Percentiles rank a stretch among this genome's conserved stretches.
Conservation (phyloP, 2,113 vertebrate species). For the Amphiprion percula region DNA sequence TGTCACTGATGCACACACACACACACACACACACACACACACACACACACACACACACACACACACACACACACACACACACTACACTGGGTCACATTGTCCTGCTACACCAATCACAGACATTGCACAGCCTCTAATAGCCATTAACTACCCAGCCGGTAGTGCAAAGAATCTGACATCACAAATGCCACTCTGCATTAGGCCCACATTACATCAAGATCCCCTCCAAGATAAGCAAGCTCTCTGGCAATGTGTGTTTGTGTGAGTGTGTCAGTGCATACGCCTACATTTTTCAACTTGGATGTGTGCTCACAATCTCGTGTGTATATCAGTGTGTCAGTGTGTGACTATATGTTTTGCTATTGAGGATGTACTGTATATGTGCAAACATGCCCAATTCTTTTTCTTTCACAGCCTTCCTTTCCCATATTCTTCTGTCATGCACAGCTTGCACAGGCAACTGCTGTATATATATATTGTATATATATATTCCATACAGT, state of each 20-base stretch:
- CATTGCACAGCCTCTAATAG: conserved; percentile 68
- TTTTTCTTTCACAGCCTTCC: neutral
- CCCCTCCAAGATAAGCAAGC: conserved; percentile 65
- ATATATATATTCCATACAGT: neutral
- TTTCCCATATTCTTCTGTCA: neutral
- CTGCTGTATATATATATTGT: neutral
- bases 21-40: conserved; percentile 20
- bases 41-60: conserved; percentile 29
- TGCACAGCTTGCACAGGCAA: neutral
- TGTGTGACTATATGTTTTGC: conserved; percentile 9
- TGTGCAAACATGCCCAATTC: neutral
- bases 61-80: conserved; percentile 12
- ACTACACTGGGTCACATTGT: conserved; percentile 58
- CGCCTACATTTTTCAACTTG: conserved; percentile 4
- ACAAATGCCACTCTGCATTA: conserved; percentile 79
- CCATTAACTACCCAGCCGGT: conserved; percentile 79
- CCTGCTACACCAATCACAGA: conserved; percentile 66
- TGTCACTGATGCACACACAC: conserved; percentile 35
- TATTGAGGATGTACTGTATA: neutral
- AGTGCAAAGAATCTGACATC: conserved; percentile 83
- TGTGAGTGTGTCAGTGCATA: neutral
- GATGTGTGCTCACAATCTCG: neutral
- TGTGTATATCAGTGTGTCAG: neutral
- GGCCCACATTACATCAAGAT: conserved; percentile 58
- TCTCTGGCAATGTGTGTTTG: conserved; percentile 38